Evolutionary conservation across 1,140 invertebrate genomes (phyloP), one percentile per base, ranked within the genome.

Genomic region (Zaprionus davidi): DNA sequence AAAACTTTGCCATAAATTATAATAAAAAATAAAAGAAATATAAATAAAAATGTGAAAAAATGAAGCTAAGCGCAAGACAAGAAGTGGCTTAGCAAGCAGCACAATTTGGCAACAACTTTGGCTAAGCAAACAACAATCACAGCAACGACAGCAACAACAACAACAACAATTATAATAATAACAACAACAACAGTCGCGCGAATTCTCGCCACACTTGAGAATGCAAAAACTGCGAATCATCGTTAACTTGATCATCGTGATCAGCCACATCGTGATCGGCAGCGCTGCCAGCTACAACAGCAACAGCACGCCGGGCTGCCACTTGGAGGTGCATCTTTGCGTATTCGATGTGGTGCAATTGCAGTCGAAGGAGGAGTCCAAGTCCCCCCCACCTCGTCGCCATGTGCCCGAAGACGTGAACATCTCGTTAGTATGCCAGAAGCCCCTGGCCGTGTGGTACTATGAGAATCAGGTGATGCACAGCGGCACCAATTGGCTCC

Each of bases 211-310:
- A 56, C 65, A 88, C 83, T 81, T 78, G 73, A 88, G 55, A 55
- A 88, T 84, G 84, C 78, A 65, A 84, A 87, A 87, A 70, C 53
- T 87, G 84, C 84, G 65, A 56, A 87, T 87, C 83, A 88, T 79
- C 67, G 63, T 79, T 49, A 70, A 72, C 68, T 70, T 74, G 70
- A 86, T 78, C 69, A 59, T 26, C 46, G 46, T 13, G 46, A 51
- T 51, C 46, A 65, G 15, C 38, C 17, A 31, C n/a, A 62, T 68
- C 57, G 62, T 58, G 46, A 56, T 67, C 62, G 44, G 17, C 46
- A 59, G 22, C 56, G 66, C 28, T 41, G 44, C 46, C 67, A 31
- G 20, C 76, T 36, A 17, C 76, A 36, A 17, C 71, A 26, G 9
- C 59, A 55, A 26, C 60, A 53, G 66, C 62, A 53, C 13, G 20